Evolutionary conservation across 2,888 invertebrate genomes (phyloP).

Genomic region (Orthonychiurus folsomi): DNA sequence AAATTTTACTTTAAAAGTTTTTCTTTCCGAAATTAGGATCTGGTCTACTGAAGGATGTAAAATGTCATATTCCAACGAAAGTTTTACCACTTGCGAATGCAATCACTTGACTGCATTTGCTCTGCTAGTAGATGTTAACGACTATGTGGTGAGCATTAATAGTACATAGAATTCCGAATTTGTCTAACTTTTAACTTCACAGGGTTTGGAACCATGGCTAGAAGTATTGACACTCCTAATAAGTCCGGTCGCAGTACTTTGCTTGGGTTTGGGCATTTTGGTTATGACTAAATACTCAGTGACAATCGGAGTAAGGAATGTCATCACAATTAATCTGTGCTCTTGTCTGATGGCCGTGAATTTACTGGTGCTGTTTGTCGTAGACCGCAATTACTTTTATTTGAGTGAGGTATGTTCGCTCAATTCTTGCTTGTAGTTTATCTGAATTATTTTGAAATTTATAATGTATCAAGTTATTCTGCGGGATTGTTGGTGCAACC

Average conservation of each 20-base stretch:
- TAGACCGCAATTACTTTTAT: constrained; percentile 7
- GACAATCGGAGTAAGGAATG: not conserved
- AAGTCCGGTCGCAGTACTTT: constrained; percentile 3
- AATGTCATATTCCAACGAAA: not conserved
- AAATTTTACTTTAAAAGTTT: no score
- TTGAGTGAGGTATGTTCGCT: not conserved
- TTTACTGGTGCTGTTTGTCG: constrained; percentile 3
- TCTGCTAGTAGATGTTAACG: constrained; percentile 43
- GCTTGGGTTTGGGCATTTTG: not conserved
- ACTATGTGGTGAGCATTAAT: constrained; percentile 34
- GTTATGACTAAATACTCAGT: not conserved
- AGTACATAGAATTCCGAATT: not conserved
- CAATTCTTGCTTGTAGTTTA: not conserved
- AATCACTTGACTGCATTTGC: constrained; percentile 44
- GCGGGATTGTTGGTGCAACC: constrained; percentile 45
- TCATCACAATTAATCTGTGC: constrained; percentile 5
- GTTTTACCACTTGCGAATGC: constrained; percentile 43
- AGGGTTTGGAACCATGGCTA: constrained; percentile 27
- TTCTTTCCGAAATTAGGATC: constrained; percentile 11
- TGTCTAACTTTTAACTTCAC: not conserved
- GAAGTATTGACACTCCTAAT: constrained; percentile 26
- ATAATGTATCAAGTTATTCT: constrained; percentile 33
- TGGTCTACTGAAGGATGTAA: constrained; percentile 1
- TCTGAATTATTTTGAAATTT: not conserved
- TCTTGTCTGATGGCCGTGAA: constrained; percentile 2